These are phyloP conservation scores for Lutraria lutraria DNA, from an alignment of 2,888 invertebrate species.

Conservation along the genomic window DNA sequence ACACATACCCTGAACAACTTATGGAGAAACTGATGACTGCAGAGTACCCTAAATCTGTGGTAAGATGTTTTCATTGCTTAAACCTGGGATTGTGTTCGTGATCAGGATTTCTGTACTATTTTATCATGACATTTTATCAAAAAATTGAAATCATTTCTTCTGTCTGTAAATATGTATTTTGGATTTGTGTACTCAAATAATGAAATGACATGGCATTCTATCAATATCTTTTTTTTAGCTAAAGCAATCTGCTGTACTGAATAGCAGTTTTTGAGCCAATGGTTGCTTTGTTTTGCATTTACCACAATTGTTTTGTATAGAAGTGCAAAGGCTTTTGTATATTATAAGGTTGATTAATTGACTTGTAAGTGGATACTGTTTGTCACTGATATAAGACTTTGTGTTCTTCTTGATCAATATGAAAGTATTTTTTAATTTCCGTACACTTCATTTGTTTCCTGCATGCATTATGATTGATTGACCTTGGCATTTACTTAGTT, in stretches of 20 bases:
- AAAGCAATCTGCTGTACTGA: too few relatives aligned
- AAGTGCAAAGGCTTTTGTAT: too few relatives aligned
- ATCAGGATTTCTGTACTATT: background rate
- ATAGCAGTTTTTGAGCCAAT: too few relatives aligned
- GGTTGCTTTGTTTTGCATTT: too few relatives aligned
- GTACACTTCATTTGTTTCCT: background rate
- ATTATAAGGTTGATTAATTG: too few relatives aligned
- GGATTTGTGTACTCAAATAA: background rate
- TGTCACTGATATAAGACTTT: too few relatives aligned
- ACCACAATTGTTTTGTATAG: too few relatives aligned
- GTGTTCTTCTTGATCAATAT: background rate
- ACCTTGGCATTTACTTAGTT: background rate
- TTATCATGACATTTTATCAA: background rate
- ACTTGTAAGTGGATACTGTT: too few relatives aligned
- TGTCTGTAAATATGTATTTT: background rate
- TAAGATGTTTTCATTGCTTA: slow-evolving; percentile 64
- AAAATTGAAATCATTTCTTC: background rate
- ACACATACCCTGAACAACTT: slow-evolving; percentile 89
- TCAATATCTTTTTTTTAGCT: too few relatives aligned
- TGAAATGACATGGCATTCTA: too few relatives aligned
- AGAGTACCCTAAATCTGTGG: slow-evolving; percentile 89
- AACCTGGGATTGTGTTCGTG: background rate
- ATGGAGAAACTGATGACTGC: slow-evolving; percentile 88
- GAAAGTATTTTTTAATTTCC: background rate
- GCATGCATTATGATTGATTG: background rate